phyloP scores from a whole-genome alignment of 2,888 invertebrate species.

The Siphlonurus alternatus region DNA sequence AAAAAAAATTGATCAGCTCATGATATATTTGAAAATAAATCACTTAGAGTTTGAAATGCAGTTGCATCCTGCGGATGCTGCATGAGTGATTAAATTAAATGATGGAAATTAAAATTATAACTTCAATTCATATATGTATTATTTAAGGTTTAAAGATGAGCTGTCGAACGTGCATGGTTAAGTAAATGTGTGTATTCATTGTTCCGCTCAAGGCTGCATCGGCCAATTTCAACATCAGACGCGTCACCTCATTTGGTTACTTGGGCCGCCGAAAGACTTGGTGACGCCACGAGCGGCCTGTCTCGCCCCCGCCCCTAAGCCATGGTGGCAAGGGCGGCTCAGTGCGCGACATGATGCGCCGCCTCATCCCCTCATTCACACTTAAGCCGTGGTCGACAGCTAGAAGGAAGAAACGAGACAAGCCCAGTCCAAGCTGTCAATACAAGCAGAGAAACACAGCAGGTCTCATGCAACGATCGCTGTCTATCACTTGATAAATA shows the following conservation, averaged over 20 bases:
- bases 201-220: not conserved
- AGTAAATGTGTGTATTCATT: not conserved
- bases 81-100: too few relatives aligned
- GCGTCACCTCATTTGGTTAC: not conserved
- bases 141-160: too few relatives aligned
- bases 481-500: not conserved
- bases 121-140: too few relatives aligned
- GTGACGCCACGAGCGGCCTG: not conserved
- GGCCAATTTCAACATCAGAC: not conserved
- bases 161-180: too few relatives aligned
- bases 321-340: not conserved
- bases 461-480: not conserved
- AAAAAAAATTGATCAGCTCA: too few relatives aligned
- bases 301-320: not conserved
- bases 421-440: not conserved
- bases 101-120: too few relatives aligned
- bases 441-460: not conserved
- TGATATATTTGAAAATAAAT: too few relatives aligned
- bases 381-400: not conserved
- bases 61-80: too few relatives aligned
- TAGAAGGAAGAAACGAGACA: not conserved
- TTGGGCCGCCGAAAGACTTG: not conserved
- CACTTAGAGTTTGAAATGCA: too few relatives aligned
- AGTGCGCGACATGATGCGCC: not conserved
- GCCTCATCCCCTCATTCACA: not conserved